Evolutionary conservation across 1,140 invertebrate species (phyloP).

Genomic region (Holotrichia oblita): DNA sequence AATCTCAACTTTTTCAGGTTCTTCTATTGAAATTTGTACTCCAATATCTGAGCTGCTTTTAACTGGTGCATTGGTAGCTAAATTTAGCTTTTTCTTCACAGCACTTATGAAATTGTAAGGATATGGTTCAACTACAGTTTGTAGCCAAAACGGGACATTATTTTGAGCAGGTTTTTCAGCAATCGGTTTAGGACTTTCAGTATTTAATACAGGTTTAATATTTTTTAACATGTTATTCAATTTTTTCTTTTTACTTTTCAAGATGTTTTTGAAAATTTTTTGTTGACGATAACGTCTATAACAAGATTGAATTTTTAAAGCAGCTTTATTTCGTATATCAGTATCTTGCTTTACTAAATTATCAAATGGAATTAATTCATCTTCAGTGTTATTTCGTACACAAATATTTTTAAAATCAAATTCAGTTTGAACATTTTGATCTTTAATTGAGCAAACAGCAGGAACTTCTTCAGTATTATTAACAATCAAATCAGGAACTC

Average conservation of each 20-base stretch:
- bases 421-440: conserved; percentile 11
- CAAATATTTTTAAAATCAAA: neutral
- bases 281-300: conserved; percentile 45
- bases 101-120: conserved; percentile 60
- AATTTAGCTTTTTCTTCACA: conserved; percentile 56
- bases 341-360: neutral
- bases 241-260: conserved; percentile 23
- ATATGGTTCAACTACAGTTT: conserved; percentile 45
- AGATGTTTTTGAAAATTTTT: conserved; percentile 43
- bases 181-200: neutral
- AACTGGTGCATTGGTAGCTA: conserved; percentile 47
- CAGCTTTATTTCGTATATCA: neutral
- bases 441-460: neutral
- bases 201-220: neutral
- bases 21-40: conserved; percentile 49
- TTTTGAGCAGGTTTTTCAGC: neutral
- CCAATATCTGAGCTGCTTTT: conserved; percentile 51
- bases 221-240: conserved; percentile 11
- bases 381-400: neutral
- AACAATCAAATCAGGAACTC: neutral
- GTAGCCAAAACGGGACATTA: conserved; percentile 19
- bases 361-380: conserved; percentile 11
- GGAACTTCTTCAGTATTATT: conserved; percentile 10
- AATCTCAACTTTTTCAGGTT: conserved; percentile 21
- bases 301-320: conserved; percentile 1